Conservation (phyloP, 1,140 invertebrate species). For the Saxidomus purpurata region DNA sequence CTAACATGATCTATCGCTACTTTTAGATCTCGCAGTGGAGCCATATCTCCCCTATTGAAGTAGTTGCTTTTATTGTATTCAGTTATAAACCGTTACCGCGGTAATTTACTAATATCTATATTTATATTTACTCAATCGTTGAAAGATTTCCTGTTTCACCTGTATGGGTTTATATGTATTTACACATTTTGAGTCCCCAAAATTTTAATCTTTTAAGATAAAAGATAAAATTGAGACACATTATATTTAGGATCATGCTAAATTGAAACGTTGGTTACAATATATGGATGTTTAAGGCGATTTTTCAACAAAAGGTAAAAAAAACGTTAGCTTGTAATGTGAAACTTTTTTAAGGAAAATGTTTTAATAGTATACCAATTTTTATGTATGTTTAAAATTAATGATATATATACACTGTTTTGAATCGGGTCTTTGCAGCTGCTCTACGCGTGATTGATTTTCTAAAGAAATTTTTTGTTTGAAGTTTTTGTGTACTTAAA, state of each 20-base stretch:
- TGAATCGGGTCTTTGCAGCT: neutral
- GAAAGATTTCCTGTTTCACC: conserved; percentile 60
- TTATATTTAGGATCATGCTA: neutral
- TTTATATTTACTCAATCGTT: conserved; percentile 65
- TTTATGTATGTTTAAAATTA: conserved; percentile 4
- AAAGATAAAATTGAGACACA: conserved; percentile 37
- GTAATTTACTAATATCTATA: conserved; percentile 67
- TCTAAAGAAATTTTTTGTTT: conserved; percentile 34
- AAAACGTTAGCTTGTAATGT: conserved; percentile 18
- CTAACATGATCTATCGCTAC: neutral
- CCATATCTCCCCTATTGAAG: neutral
- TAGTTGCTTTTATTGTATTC: conserved; percentile 29
- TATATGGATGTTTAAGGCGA: neutral
- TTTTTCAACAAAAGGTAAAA: conserved; percentile 7
- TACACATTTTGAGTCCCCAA: neutral
- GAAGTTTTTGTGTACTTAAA: conserved; percentile 25
- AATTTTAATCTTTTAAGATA: conserved; percentile 41
- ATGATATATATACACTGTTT: neutral
- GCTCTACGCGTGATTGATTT: conserved; percentile 4
- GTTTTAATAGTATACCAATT: neutral
- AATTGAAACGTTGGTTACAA: neutral
- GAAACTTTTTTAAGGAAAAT: neutral
- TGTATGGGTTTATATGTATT: conserved; percentile 36
- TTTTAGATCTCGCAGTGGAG: neutral
- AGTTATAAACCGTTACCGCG: conserved; percentile 38